Percentiles rank a stretch among this genome's conserved stretches.
Evolutionary conservation across 2,888 invertebrate species (phyloP).

Genomic region (Shargacucullia verbasci): DNA sequence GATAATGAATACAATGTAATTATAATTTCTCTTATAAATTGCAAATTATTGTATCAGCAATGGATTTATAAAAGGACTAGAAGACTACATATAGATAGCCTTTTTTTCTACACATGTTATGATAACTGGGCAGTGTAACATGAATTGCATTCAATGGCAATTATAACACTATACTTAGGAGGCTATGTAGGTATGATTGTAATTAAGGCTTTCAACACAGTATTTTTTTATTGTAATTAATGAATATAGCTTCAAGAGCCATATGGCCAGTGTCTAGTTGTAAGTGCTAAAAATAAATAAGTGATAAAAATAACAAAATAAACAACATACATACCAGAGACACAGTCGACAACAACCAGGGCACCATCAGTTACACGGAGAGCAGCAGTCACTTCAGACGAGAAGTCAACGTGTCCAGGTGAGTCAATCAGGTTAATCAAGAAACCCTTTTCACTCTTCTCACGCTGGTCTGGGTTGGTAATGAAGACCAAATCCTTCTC

Average conservation of each 20-base stretch:
- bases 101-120: too few species aligned
- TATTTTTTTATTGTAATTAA: too few species aligned
- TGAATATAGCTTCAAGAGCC: too few species aligned
- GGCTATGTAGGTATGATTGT: too few species aligned
- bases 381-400: conserved; percentile 99
- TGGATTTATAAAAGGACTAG: too few species aligned
- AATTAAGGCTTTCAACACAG: too few species aligned
- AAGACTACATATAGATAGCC: too few species aligned
- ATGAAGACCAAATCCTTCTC: conserved; percentile 98
- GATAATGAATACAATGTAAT: conserved; percentile 21
- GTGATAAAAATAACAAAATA: neutral
- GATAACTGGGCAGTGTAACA: too few species aligned
- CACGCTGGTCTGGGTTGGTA: conserved; percentile 96
- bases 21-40: conserved; percentile 8
- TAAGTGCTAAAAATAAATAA: too few species aligned
- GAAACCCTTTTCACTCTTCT: conserved; percentile 97
- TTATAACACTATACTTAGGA: too few species aligned
- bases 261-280: too few species aligned
- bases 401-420: conserved; percentile 99
- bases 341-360: conserved; percentile 99
- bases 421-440: conserved; percentile 99
- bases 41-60: neutral
- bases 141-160: too few species aligned
- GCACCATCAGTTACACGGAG: conserved; percentile 99
- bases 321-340: conserved; percentile 94